Base-by-base conservation (phyloP, 1,140 invertebrate genomes). In the Ericerus pela region DNA sequence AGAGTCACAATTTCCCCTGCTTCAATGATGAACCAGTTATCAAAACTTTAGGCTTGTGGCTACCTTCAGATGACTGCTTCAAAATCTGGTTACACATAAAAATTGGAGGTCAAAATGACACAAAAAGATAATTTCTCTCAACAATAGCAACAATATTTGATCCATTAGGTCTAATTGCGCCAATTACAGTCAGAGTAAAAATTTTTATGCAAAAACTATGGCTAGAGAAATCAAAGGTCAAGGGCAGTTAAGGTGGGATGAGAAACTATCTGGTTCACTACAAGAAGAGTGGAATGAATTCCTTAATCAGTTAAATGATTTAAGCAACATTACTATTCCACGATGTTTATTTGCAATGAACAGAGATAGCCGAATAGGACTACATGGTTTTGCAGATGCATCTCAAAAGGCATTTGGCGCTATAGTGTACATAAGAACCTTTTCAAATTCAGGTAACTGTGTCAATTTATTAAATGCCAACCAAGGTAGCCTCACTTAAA, bases 161-260 rank as follows among this genome's bases (percentile, higher is more conserved):
- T 61, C 38, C 73, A 1, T 60, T 64, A 1, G 73, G 72, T 18
- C 56, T 68, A 0, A 64, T 68, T 1, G 63, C 65, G 10, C 74
- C 74, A 63, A 66, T 74, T 0, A 57, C 73, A 0, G 64, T 75
- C 14, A 71, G 75, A 63, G 58, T 65, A 71, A 70, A 70, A 28
- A 63, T 14, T 8, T 54, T 14, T 56, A 63, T 8, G 10, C 64
- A 4, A 60, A 59, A 4, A n/a, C n/a, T n/a, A n/a, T n/a, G n/a
- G n/a, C n/a, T n/a, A n/a, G n/a, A n/a, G n/a, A n/a, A n/a, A n/a
- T n/a, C n/a, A n/a, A n/a, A n/a, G n/a, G n/a, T n/a, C n/a, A n/a
- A n/a, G n/a, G n/a, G n/a, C n/a, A n/a, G n/a, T n/a, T n/a, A n/a
- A n/a, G n/a, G n/a, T 73, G 70, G 71, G 72, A 74, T 56, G 56